Conservation (phyloP, 1,140 invertebrate genomes). For the Pachypsylla venusta region DNA sequence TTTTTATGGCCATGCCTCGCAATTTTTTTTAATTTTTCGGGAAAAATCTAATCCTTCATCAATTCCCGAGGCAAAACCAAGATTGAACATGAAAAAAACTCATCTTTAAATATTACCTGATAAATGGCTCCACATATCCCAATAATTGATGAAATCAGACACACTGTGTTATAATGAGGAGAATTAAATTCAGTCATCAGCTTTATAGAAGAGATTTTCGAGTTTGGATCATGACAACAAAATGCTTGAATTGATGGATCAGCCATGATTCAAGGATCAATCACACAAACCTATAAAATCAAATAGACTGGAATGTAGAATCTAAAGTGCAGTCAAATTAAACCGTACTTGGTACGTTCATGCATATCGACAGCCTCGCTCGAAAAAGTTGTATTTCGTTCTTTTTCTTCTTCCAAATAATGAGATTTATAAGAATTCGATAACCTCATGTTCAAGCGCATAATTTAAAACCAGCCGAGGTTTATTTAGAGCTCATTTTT, state of each 20-base stretch:
- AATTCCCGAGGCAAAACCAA: constrained; percentile 9
- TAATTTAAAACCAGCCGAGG: too few species aligned
- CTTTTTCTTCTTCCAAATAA: too few species aligned
- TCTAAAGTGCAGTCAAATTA: too few species aligned
- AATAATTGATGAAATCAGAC: constrained; percentile 17
- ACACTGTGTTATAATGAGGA: constrained; percentile 18
- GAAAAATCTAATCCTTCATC: not conserved
- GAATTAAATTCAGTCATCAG: constrained; percentile 22
- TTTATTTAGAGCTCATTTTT: too few species aligned
- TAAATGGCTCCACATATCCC: constrained; percentile 46
- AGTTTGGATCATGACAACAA: constrained; percentile 20
- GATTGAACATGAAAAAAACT: constrained; percentile 12
- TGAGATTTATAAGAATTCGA: too few species aligned
- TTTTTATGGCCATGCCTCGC: constrained; percentile 28
- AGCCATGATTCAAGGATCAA: constrained; percentile 42
- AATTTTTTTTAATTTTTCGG: not conserved
- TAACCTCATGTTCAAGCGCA: too few species aligned
- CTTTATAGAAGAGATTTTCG: constrained; percentile 15
- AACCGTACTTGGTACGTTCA: too few species aligned
- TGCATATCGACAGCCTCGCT: too few species aligned
- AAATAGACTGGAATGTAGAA: too few species aligned
- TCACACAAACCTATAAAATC: constrained; percentile 68
- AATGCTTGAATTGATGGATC: constrained; percentile 25
- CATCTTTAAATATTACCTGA: constrained; percentile 35
- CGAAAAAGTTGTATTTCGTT: too few species aligned